These are phyloP conservation scores for Hirtodrosophila cameraria DNA, from an alignment of 2,888 invertebrate genomes.

Conservation along the genomic window DNA sequence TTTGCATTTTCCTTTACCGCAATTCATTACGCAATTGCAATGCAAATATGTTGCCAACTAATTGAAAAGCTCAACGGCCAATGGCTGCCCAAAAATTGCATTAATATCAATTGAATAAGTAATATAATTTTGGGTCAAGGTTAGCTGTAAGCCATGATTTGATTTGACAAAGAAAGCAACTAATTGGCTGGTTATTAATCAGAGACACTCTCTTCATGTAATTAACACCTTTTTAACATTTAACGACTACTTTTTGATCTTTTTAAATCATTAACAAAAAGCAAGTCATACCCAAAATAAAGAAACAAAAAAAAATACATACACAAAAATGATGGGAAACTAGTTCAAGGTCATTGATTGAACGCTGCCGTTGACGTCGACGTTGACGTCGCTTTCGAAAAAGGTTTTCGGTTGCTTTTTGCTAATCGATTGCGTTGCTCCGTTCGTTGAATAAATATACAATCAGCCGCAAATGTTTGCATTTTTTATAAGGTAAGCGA, in stretches of 20 bases:
- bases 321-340: slow-evolving; percentile 49
- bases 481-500: slow-evolving; percentile 42
- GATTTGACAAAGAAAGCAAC: slow-evolving; percentile 52
- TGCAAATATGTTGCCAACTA: slow-evolving; percentile 30
- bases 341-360: slow-evolving; percentile 79
- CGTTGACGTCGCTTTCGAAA: slow-evolving; percentile 36
- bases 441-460: slow-evolving; percentile 47
- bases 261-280: slow-evolving; percentile 48
- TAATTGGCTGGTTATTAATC: slow-evolving; percentile 59
- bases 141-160: slow-evolving; percentile 47
- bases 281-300: slow-evolving; percentile 45
- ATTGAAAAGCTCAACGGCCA: slow-evolving; percentile 14
- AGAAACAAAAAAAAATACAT: slow-evolving; percentile 20
- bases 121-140: slow-evolving; percentile 73
- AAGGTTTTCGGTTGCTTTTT: slow-evolving; percentile 39
- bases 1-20: slow-evolving; percentile 36
- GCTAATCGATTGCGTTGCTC: slow-evolving; percentile 61
- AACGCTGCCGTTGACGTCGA: slow-evolving; percentile 39
- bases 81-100: slow-evolving; percentile 25
- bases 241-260: slow-evolving; percentile 27
- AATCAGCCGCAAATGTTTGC: slow-evolving; percentile 55
- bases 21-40: slow-evolving; percentile 53
- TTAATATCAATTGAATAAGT: slow-evolving; percentile 9
- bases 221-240: slow-evolving; percentile 57
- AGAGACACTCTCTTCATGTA: slow-evolving; percentile 19